Evolutionary conservation across 2,797 vertebrate genomes (phyloP), one percentile per base, ranked within the genome.

Genomic region (Anguilla obscura): DNA sequence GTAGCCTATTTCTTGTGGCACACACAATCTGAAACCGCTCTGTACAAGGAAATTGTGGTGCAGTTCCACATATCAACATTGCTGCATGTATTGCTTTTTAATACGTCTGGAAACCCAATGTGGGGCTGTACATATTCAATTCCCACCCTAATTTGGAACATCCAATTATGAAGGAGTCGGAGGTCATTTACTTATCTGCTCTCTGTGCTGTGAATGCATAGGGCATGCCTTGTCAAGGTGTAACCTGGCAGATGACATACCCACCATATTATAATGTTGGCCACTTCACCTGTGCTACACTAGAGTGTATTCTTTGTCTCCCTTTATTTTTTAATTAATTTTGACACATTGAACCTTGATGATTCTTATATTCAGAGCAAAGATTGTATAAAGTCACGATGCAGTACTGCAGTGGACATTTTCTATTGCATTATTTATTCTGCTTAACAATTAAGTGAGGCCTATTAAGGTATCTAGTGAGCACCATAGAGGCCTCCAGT

Each of bases 401-500:
- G 18, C 12, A 48, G 33, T 30, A 36, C 12, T 12, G 71, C 27
- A 36, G 12, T 40, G 71, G 12, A 76, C 33, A 76, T 36, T 33
- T 36, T 80, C 33, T 24, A 36, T 36, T 2, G 27, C 14, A 74
- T 36, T 74, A 80, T 80, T 45, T 24, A 45, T 80, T 45, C 9
- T n/a, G 3, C 76, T 80, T 6, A 24, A 18, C 16, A 80, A 40
- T 45, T 63, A 3, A 8, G 76, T 80, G 45, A 45, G 36, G 76
- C 76, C 18, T 10, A 80, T 48, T 80, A 48, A 80, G 76, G 4
- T 80, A 27, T 45, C 40, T 24, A 45, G 40, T 6, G 21, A 80
- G 76, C 6, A 18, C 40, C 16, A 80, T 7, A 80, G 36, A 80
- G 76, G 76, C 48, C 76, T 80, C 76, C 3, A 45, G 89, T 88